Base-by-base conservation (phyloP, 1,140 invertebrate species). In the Lepidotrigona ventralis region DNA sequence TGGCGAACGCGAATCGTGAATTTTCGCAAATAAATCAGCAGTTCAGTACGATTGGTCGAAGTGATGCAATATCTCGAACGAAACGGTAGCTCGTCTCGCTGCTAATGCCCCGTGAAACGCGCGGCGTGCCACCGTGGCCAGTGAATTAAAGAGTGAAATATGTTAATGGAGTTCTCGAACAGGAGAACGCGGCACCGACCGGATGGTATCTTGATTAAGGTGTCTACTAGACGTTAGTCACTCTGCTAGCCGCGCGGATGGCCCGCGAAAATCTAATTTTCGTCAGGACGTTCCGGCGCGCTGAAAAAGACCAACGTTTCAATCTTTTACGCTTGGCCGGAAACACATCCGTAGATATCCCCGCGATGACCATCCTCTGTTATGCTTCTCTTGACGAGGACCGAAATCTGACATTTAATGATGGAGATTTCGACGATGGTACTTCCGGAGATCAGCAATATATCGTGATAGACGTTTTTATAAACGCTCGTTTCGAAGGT, bases 161-260 rank as follows among this genome's bases (percentile, higher is more conserved):
- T 92, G 91, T 92, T 92, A 92, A 92, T 92, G 91, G 92, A 91
- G 88, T 91, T 90, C 81, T 77, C 68, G 74, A 86, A 84, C 80
- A 84, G 84, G 89, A 90, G 87, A 86, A 82, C 80, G 84, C 85
- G 83, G 80, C 83, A 75, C 81, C 74, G 79, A 85, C 87, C 89
- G 91, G 91, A 90, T 92, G 90, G 89, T 92, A 91, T 92, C 92
- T 91, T 92, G 92, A 92, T 92, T 92, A 91, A 92, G 92, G 92
- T 92, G 91, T 92, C 91, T 92, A 89, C 89, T 88, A 88, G 84
- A 88, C 88, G 91, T 91, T 91, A 91, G 90, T 91, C 91, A 91
- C 90, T 88, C 90, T 76, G 86, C 76, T 83, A 84, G 87, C 86
- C 81, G 81, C 86, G 51, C 74, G 89, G 79, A 78, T 83, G 86